A percentile compares a stretch with the other conserved stretches of the same genome.
Conservation (phyloP, 30 jellyfish, hydroid and myxozoan species). For the Aurelia coerulea region DNA sequence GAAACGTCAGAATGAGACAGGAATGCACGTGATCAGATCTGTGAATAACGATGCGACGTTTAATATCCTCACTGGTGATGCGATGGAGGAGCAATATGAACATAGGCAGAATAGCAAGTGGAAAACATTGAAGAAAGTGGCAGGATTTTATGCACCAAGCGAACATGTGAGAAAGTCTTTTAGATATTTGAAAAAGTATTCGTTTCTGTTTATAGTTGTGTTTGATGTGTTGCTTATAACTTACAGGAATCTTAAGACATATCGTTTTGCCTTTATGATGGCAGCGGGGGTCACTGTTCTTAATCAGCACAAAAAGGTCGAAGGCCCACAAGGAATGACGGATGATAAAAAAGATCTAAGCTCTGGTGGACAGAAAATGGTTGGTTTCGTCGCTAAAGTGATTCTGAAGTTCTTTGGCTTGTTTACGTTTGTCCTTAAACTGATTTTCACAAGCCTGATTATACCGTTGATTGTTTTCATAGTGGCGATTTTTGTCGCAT, state of each 20-base stretch:
- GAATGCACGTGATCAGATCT: slow-evolving; percentile 6
- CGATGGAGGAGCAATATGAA: slow-evolving; percentile 52
- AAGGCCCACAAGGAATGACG: background rate
- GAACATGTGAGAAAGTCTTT: slow-evolving; percentile 23
- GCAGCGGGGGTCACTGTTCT: slow-evolving; percentile 36
- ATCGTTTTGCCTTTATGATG: slow-evolving; percentile 61
- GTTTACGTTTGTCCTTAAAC: slow-evolving; percentile 8
- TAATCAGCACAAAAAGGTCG: slow-evolving; percentile 16
- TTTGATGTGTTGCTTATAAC: slow-evolving; percentile 49
- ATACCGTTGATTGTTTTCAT: slow-evolving; percentile 25
- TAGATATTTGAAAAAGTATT: slow-evolving; percentile 1
- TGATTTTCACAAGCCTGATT: slow-evolving; percentile 43
- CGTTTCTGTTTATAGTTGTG: slow-evolving; percentile 19
- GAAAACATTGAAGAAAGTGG: background rate
- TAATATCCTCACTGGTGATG: slow-evolving; percentile 34
- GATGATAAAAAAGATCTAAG: background rate
- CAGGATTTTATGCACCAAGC: slow-evolving; percentile 13
- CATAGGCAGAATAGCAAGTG: slow-evolving; percentile 6
- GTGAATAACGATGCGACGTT: slow-evolving; percentile 21
- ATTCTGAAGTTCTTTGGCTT: slow-evolving; percentile 8
- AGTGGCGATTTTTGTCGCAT: background rate
- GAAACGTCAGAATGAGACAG: background rate
- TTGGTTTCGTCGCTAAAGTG: slow-evolving; percentile 36
- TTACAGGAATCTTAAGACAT: slow-evolving; percentile 43
- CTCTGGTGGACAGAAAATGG: slow-evolving; percentile 30